Base-by-base conservation (phyloP, 2,113 vertebrate species). In the Elephas maximus region DNA sequence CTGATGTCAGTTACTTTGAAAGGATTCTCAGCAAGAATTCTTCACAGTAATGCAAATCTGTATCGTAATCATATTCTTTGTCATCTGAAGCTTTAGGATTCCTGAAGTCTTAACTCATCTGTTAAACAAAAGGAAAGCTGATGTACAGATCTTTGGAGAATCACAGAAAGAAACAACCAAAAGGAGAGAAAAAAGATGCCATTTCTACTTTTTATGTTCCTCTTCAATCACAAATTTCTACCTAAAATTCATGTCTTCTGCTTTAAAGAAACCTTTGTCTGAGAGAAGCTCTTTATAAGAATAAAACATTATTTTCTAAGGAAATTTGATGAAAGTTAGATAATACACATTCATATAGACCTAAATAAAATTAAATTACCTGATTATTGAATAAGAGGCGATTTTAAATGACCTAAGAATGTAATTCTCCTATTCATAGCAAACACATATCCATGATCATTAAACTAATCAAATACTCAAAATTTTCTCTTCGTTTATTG, bases 211-310 rank as follows among this genome's bases (percentile, higher is more conserved):
- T 41, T 45, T 79, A 3, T 9, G 4, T 84, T 91, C 37, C 37
- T 90, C 44, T 90, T 90, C 18, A 45, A 7, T 87, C 18, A 63
- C 6, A 44, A 80, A 94, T 48, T 91, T 94, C 67, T 67, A 71
- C 23, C 30, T 63, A 78, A 86, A 85, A 76, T 41, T 76, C 30
- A 83, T 14, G 41, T 93, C 20, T 57, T 78, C 4, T 89, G 0
- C 41, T 81, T 91, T 21, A 63, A 65, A 53, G 33, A n/a, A 65
- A 45, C 7, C 4, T 95, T 86, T 44, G 20, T 85, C 60, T 86
- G 30, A 91, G 8, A 92, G 48, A 45, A 92, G 7, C 26, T 41
- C 21, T 79, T 51, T 67, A 65, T 45, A 15, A 93, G 3, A 26
- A 78, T 90, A n/a, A 45, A 33, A n/a, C 8, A 30, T 63, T 44